Percentiles rank a stretch among this genome's conserved stretches.
Evolutionary conservation across 1,140 invertebrate genomes (phyloP).

Genomic region (Drosophila mojavensis): DNA sequence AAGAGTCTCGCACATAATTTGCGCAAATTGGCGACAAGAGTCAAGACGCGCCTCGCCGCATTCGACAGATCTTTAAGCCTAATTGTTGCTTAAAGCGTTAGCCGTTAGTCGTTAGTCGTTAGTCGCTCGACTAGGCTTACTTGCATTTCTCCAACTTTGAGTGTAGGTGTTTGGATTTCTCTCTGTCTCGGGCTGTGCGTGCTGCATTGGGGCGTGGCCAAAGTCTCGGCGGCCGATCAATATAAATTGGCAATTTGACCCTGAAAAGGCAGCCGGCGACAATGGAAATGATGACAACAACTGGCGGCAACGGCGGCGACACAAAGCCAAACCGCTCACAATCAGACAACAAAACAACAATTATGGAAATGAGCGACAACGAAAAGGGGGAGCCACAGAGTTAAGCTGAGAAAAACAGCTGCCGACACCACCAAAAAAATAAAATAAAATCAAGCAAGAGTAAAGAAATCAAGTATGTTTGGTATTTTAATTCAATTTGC

Average conservation of each 20-base stretch:
- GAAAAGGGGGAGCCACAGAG: constrained; percentile 3
- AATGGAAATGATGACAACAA: constrained; percentile 23
- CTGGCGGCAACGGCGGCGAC: constrained; percentile 38
- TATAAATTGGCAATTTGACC: constrained; percentile 76
- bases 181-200: background rate
- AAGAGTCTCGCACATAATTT: constrained; percentile 79
- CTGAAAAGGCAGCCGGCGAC: constrained; percentile 46
- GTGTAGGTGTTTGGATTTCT: constrained; percentile 57
- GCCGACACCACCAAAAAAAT: constrained; percentile 25
- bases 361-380: constrained; percentile 67
- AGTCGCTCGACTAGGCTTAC: background rate
- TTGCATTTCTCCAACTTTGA: background rate
- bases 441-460: constrained; percentile 2
- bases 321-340: constrained; percentile 43
- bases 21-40: constrained; percentile 80
- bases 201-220: constrained; percentile 28
- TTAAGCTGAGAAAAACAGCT: constrained; percentile 4
- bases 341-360: constrained; percentile 60
- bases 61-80: constrained; percentile 70
- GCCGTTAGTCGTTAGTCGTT: constrained; percentile 8
- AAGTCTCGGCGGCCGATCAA: constrained; percentile 46
- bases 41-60: constrained; percentile 60
- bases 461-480: constrained; percentile 41
- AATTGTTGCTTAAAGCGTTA: constrained; percentile 67
- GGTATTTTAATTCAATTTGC: constrained; percentile 75